Evolutionary conservation across 2,888 invertebrate genomes (phyloP).

Genomic region (Drosophila acutilabella): DNA sequence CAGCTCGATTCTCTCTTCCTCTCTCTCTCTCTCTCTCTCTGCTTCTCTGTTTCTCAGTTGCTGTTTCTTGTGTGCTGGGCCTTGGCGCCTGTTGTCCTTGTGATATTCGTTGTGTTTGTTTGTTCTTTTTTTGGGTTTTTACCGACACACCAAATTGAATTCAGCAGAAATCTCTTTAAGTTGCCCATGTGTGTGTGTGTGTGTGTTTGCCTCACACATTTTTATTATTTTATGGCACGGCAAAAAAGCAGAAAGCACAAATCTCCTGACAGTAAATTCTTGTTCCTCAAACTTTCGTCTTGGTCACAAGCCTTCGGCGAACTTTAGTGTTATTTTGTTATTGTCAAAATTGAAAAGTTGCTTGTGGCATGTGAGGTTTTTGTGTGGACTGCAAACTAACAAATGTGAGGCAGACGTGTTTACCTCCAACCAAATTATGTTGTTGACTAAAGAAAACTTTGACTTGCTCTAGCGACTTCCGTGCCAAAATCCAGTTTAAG

Average conservation of each 20-base stretch:
- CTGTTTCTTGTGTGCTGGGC: slow-evolving; percentile 18
- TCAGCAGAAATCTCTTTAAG: slow-evolving; percentile 72
- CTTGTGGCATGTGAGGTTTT: slow-evolving; percentile 22
- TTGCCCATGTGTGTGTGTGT: slow-evolving; percentile 28
- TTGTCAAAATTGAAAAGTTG: slow-evolving; percentile 61
- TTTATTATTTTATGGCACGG: slow-evolving; percentile 72
- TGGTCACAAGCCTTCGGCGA: slow-evolving; percentile 28
- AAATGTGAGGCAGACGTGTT: slow-evolving; percentile 1
- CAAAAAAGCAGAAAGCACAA: slow-evolving; percentile 51
- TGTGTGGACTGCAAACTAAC: slow-evolving; percentile 8
- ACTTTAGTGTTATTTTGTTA: slow-evolving; percentile 31
- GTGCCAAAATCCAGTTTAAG: not conserved
- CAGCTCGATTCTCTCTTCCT: slow-evolving; percentile 44
- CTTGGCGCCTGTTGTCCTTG: slow-evolving; percentile 64
- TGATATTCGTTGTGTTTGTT: slow-evolving; percentile 26
- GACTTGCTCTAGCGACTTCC: not conserved
- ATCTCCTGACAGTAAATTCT: slow-evolving; percentile 27
- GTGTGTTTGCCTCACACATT: slow-evolving; percentile 50
- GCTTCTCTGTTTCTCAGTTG: not conserved
- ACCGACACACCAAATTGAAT: slow-evolving; percentile 65
- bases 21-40: not conserved
- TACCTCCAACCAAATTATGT: not conserved
- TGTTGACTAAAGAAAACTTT: not conserved
- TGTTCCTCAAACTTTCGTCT: not conserved
- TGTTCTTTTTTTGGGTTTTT: not conserved